phyloP scores from a whole-genome alignment of 2,113 vertebrate species.

The Ciconia boyciana region DNA sequence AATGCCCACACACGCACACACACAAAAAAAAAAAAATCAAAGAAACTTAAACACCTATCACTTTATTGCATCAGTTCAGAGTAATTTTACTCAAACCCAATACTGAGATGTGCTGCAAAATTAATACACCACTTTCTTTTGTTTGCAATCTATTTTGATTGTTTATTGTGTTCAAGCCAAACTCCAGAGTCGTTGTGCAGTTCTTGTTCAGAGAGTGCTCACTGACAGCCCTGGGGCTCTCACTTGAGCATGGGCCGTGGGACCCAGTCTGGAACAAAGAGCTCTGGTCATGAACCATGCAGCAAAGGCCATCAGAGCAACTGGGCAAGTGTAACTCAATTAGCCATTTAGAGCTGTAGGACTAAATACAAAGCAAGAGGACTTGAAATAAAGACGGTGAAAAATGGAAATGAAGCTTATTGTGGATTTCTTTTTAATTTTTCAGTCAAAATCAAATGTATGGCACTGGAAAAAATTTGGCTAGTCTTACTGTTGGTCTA shows the following conservation, averaged over 20 bases:
- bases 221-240: neutral
- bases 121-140: neutral
- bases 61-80: slow-evolving; percentile 16
- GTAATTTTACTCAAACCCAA: neutral
- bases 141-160: neutral
- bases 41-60: neutral
- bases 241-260: neutral
- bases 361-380: neutral
- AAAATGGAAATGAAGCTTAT: neutral
- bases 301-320: neutral
- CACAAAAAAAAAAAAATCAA: neutral
- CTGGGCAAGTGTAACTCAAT: no score
- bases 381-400: neutral
- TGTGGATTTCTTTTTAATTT: neutral
- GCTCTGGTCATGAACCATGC: neutral
- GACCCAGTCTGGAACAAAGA: neutral
- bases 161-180: neutral
- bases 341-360: neutral
- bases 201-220: neutral
- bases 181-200: neutral
- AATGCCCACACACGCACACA: neutral
- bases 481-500: neutral
- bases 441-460: neutral
- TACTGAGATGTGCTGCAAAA: neutral
- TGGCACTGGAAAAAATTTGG: neutral